These are phyloP conservation scores for Maniola hyperantus DNA, from an alignment of 2,888 invertebrate genomes.

Conservation along the genomic window DNA sequence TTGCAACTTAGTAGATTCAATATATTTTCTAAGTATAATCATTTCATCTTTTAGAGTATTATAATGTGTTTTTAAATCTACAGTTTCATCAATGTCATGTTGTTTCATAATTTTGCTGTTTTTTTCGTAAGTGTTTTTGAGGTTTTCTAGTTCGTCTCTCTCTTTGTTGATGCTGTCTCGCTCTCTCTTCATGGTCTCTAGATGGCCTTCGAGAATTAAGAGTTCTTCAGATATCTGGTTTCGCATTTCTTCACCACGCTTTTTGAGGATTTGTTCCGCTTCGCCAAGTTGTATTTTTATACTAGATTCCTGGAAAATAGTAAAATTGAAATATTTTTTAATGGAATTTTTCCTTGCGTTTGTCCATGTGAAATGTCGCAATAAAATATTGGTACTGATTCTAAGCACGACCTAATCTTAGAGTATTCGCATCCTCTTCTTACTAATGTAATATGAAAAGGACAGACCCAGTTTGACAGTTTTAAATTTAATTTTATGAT, in stretches of 20 bases:
- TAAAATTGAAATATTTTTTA: conserved; percentile 10
- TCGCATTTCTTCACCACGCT: conserved; percentile 67
- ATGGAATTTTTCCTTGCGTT: too few species aligned
- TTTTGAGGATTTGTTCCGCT: conserved; percentile 57
- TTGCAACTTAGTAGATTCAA: conserved; percentile 50
- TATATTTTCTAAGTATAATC: conserved; percentile 52
- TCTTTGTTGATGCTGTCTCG: conserved; percentile 60
- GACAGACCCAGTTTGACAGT: too few species aligned
- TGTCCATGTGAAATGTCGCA: too few species aligned
- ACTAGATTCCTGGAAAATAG: conserved; percentile 57
- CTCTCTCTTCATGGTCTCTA: conserved; percentile 62
- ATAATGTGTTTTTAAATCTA: conserved; percentile 53
- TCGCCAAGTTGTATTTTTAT: conserved; percentile 59
- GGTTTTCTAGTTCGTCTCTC: conserved; percentile 49
- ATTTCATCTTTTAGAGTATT: conserved; percentile 60
- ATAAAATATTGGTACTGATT: too few species aligned
- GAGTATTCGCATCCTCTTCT: too few species aligned
- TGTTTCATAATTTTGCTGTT: conserved; percentile 34
- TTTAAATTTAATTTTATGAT: too few species aligned
- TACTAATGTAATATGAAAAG: too few species aligned
- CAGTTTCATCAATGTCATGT: conserved; percentile 39
- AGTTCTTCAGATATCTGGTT: conserved; percentile 64
- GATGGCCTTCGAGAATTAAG: conserved; percentile 53
- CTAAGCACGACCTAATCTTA: too few species aligned
- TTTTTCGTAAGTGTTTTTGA: conserved; percentile 43